These are phyloP conservation scores for Molothrus ater DNA, from an alignment of 2,797 vertebrate species.

Conservation along the genomic window DNA sequence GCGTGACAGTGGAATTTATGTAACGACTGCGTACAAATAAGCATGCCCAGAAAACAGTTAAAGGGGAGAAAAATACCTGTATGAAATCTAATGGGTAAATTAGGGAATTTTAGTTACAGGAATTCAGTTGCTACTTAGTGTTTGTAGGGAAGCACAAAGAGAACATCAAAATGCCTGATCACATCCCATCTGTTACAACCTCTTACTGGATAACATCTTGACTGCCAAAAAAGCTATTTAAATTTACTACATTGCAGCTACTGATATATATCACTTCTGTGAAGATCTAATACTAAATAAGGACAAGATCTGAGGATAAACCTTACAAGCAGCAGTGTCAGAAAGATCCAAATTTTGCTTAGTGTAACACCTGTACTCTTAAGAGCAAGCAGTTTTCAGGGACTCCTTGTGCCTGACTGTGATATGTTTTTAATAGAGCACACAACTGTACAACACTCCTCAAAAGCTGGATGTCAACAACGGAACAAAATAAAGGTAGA, in stretches of 20 bases:
- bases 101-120: constrained; percentile 20
- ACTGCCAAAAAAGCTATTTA: constrained; percentile 65
- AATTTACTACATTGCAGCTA: constrained; percentile 63
- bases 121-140: constrained; percentile 48
- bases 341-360: constrained; percentile 27
- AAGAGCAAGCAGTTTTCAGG: neutral
- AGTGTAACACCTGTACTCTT: neutral
- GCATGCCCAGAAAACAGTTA: constrained; percentile 19
- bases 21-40: constrained; percentile 8
- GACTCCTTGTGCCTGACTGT: neutral
- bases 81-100: constrained; percentile 54
- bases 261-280: constrained; percentile 55
- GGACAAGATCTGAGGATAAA: constrained; percentile 55
- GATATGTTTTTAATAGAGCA: neutral
- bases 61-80: constrained; percentile 11
- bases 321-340: constrained; percentile 39
- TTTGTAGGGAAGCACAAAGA: constrained; percentile 58
- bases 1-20: constrained; percentile 34
- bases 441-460: neutral
- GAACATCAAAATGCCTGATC: constrained; percentile 63
- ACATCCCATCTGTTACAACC: constrained; percentile 55
- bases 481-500: neutral
- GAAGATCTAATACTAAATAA: constrained; percentile 63
- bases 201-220: constrained; percentile 55
- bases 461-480: constrained; percentile 18